Conservation (phyloP, 2,113 vertebrate species). For the Climacteris rufus region DNA sequence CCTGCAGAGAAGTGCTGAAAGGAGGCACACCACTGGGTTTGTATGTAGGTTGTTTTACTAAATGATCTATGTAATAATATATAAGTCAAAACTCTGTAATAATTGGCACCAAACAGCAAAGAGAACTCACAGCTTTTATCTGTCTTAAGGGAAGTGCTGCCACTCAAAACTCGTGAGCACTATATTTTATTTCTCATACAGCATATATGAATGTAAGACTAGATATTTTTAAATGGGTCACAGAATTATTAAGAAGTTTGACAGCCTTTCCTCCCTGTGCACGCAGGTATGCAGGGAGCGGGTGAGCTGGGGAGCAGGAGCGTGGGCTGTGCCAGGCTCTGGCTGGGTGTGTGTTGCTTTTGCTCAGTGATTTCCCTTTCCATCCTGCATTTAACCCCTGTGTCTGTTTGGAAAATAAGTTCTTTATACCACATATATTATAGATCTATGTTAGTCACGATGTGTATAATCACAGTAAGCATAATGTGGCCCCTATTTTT, state of each 20-base stretch:
- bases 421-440: background rate
- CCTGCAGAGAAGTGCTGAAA: background rate
- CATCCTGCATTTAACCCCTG: background rate
- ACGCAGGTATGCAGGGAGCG: background rate
- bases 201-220: conserved; percentile 35
- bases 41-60: conserved; percentile 50
- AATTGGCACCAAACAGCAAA: conserved; percentile 47
- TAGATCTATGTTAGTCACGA: background rate
- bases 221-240: conserved; percentile 35
- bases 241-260: conserved; percentile 8
- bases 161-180: background rate
- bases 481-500: background rate
- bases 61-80: conserved; percentile 55
- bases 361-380: background rate
- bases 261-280: background rate
- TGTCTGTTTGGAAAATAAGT: conserved; percentile 12
- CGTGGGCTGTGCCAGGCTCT: background rate
- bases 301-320: background rate
- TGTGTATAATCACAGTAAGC: background rate
- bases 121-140: conserved; percentile 50
- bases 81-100: conserved; percentile 47
- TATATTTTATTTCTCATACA: conserved; percentile 51
- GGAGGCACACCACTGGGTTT: background rate
- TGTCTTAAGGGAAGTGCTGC: conserved; percentile 50
- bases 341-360: background rate